These are phyloP conservation scores for Carcharodon carcharias DNA, from an alignment of 2,797 vertebrate species.

Conservation along the genomic window DNA sequence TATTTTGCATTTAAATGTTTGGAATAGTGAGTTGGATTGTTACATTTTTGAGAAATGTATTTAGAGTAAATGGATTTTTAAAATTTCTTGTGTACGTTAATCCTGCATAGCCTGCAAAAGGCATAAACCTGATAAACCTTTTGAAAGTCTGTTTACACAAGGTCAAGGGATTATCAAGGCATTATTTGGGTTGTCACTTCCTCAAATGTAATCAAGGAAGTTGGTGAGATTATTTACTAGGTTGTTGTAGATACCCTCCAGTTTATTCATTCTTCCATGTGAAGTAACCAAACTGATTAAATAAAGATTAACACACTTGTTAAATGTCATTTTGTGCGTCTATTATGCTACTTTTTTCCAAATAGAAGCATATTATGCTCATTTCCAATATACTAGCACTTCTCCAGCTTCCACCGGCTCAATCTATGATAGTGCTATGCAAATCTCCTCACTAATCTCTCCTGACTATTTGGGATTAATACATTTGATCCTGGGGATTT, in stretches of 20 bases:
- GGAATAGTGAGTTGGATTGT: too few relatives aligned
- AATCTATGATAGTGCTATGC: neutral
- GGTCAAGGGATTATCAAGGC: neutral
- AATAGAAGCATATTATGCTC: neutral
- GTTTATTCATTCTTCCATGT: neutral
- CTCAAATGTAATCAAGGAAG: neutral
- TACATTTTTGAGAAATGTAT: too few relatives aligned
- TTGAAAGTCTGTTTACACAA: neutral
- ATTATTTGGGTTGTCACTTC: neutral
- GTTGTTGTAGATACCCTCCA: neutral
- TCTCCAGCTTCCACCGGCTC: neutral
- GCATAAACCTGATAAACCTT: neutral
- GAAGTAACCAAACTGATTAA: neutral
- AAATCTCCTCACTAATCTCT: neutral
- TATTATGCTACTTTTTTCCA: neutral
- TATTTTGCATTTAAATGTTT: too few relatives aligned
- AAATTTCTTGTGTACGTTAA: too few relatives aligned
- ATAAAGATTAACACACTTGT: neutral
- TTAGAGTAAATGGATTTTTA: too few relatives aligned
- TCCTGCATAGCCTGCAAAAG: too few relatives aligned
- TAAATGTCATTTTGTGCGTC: neutral
- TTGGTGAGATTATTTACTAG: neutral
- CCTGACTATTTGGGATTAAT: neutral
- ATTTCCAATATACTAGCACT: neutral
- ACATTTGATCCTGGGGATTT: neutral